Percentiles rank a stretch among this genome's conserved stretches.
Conservation (phyloP, 2,888 invertebrate species). For the Villa cingulata region DNA sequence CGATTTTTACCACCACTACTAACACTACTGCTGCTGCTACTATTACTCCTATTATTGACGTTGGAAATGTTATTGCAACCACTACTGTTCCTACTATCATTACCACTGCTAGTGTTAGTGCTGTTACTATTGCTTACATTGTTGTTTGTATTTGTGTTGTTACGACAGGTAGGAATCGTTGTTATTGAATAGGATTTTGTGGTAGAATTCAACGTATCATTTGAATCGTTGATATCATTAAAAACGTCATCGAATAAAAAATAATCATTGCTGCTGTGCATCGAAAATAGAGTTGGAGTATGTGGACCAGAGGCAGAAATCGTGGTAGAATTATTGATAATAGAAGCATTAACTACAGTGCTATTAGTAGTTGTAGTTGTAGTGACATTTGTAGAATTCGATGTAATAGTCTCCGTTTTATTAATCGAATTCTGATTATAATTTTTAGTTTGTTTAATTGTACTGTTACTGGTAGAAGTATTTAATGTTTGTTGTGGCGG, state of each 20-base stretch:
- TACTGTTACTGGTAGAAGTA: slow-evolving; percentile 9
- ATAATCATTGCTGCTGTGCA: slow-evolving; percentile 7
- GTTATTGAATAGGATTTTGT: background rate
- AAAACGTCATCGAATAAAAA: slow-evolving; percentile 17
- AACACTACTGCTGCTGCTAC: no score
- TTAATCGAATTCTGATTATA: no score
- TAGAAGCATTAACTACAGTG: slow-evolving; percentile 1
- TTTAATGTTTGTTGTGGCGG: slow-evolving; percentile 5
- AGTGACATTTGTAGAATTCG: slow-evolving; percentile 7
- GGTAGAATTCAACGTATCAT: background rate
- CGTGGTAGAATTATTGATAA: background rate
- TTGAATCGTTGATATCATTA: slow-evolving; percentile 10
- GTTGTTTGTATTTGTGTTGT: background rate
- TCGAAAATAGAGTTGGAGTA: slow-evolving; percentile 11
- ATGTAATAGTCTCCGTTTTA: slow-evolving; percentile 1
- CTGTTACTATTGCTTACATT: no score
- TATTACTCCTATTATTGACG: no score
- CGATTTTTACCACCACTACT: no score
- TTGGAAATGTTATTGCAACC: no score
- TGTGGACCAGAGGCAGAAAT: slow-evolving; percentile 7
- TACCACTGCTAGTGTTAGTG: no score
- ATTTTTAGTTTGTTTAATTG: slow-evolving; percentile 4
- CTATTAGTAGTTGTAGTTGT: slow-evolving; percentile 5
- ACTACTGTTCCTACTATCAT: no score
- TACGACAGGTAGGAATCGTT: background rate